Evolutionary conservation across 2,797 vertebrate species (phyloP).

Genomic region (Tarsius wallacei): DNA sequence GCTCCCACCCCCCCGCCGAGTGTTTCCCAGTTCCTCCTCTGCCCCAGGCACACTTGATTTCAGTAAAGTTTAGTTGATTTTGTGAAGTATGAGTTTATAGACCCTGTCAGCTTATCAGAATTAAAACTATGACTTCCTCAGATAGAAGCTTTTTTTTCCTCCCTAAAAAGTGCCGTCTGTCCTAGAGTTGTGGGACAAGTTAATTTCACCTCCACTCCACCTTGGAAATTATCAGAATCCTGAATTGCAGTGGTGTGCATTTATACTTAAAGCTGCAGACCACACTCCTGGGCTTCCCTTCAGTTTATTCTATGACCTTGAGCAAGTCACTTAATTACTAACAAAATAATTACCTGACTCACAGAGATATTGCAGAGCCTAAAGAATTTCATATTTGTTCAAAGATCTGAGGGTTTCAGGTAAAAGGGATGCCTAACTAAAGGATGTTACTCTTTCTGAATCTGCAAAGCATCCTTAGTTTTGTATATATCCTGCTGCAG

Average conservation of each 20-base stretch:
- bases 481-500: conserved; percentile 47
- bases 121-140: conserved; percentile 49
- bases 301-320: conserved; percentile 82
- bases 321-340: conserved; percentile 63
- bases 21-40: not conserved
- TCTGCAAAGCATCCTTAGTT: conserved; percentile 34
- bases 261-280: conserved; percentile 28
- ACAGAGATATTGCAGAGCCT: conserved; percentile 51
- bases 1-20: not conserved
- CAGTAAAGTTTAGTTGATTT: not conserved
- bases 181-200: conserved; percentile 44
- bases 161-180: not conserved
- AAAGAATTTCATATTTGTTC: conserved; percentile 68
- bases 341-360: conserved; percentile 68
- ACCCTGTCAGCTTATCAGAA: not conserved
- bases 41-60: not conserved
- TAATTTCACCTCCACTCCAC: conserved; percentile 56
- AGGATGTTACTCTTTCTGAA: conserved; percentile 20
- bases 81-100: not conserved
- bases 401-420: conserved; percentile 29
- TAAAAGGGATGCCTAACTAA: not conserved
- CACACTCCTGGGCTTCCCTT: conserved; percentile 3
- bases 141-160: not conserved
- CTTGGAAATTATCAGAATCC: conserved; percentile 46
- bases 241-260: not conserved